Conservation (phyloP, 2,797 vertebrate genomes). For the Hippopotamyrus pictus region DNA sequence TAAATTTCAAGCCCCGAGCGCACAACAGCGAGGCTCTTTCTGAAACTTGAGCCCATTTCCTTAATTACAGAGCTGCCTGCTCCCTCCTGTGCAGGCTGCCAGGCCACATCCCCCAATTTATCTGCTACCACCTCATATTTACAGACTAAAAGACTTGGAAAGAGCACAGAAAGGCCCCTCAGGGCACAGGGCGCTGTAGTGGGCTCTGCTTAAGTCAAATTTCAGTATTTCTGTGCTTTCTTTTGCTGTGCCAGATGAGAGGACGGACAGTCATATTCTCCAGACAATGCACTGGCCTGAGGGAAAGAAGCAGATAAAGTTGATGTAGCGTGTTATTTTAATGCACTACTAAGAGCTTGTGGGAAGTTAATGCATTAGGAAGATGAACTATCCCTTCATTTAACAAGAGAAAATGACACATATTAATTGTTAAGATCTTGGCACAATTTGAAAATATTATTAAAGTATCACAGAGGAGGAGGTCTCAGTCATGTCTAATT, state of each 20-base stretch:
- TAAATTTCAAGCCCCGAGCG: not conserved
- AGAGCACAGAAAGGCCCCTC: not conserved
- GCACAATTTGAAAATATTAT: constrained; percentile 8
- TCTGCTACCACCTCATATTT: not conserved
- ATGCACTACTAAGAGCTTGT: constrained; percentile 31
- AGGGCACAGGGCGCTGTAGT: not conserved
- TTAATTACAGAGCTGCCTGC: not conserved
- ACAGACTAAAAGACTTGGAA: not conserved
- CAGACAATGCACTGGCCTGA: not conserved
- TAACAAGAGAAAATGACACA: constrained; percentile 19
- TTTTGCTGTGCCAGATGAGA: not conserved
- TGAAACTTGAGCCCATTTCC: not conserved
- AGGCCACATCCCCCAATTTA: not conserved
- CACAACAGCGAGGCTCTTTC: not conserved
- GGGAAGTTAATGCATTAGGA: constrained; percentile 31
- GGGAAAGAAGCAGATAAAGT: constrained; percentile 2
- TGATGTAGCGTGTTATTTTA: constrained; percentile 34
- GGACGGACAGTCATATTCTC: not conserved
- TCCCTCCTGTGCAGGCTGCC: not conserved
- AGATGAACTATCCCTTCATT: constrained; percentile 31
- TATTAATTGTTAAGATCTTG: constrained; percentile 22
- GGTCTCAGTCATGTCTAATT: constrained; percentile 22
- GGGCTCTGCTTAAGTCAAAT: not conserved
- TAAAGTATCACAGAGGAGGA: not conserved
- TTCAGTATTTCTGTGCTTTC: not conserved